Conservation (phyloP, 2,113 vertebrate species). For the Ginglymostoma cirratum region DNA sequence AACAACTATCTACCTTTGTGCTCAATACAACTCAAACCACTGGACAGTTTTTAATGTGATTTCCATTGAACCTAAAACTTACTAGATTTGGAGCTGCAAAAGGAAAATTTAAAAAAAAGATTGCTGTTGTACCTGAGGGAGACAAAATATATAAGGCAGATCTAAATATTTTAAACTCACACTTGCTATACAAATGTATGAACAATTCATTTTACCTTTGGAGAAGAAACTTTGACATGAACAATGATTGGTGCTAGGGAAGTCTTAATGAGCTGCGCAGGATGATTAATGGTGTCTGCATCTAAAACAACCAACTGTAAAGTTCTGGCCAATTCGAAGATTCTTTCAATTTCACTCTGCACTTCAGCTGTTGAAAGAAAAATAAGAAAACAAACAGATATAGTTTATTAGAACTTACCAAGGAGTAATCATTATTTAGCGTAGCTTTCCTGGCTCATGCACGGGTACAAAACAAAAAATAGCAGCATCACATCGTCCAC, state of each 20-base stretch:
- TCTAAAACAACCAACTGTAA: constrained; percentile 93
- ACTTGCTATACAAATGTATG: neutral
- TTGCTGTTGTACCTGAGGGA: neutral
- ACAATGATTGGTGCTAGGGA: constrained; percentile 95
- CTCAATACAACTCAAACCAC: too few species aligned
- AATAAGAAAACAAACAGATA: constrained; percentile 36
- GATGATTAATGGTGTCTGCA: constrained; percentile 96
- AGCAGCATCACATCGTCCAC: neutral
- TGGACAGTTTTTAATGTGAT: too few species aligned
- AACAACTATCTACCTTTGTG: too few species aligned
- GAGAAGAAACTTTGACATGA: constrained; percentile 96
- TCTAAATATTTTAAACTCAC: neutral
- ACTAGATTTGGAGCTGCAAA: neutral
- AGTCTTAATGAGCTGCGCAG: constrained; percentile 92
- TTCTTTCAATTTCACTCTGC: constrained; percentile 94
- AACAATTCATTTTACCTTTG: constrained; percentile 68
- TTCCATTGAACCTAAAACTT: neutral
- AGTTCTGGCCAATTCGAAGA: constrained; percentile 92
- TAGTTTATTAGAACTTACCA: neutral
- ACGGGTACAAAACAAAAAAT: neutral
- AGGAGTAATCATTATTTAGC: neutral
- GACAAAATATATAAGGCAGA: neutral
- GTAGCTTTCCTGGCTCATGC: neutral
- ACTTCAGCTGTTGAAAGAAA: constrained; percentile 73
- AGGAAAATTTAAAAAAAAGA: neutral